These are phyloP conservation scores for Halichondria panicea DNA, from an alignment of 37 sponge, comb jelly and placozoan genomes.

Conservation along the genomic window DNA sequence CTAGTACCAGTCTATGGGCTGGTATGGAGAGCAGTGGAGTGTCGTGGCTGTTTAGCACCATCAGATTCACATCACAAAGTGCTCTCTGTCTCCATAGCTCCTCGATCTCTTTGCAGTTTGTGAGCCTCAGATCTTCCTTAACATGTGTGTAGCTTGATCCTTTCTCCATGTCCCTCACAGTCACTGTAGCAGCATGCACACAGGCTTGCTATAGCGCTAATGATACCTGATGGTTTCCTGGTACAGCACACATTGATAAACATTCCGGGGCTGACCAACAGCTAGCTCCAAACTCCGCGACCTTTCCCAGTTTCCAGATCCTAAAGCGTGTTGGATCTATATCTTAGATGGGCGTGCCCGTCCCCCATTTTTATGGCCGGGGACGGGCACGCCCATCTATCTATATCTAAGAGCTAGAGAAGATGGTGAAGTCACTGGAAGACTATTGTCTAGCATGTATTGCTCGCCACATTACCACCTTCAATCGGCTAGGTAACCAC, in stretches of 20 bases:
- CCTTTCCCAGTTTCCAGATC: neutral
- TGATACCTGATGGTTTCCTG: too few species aligned
- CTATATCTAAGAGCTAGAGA: neutral
- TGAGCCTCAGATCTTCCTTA: constrained; percentile 34
- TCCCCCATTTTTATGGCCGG: neutral
- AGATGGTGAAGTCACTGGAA: constrained; percentile 68
- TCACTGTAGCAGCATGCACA: too few species aligned
- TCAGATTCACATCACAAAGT: constrained; percentile 82
- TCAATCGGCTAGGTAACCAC: constrained; percentile 45
- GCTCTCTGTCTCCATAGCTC: constrained; percentile 63
- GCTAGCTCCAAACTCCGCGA: neutral
- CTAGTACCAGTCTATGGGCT: constrained; percentile 78
- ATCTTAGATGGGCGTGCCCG: neutral
- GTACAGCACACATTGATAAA: too few species aligned
- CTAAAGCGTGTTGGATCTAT: neutral
- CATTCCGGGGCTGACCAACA: too few species aligned
- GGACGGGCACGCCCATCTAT: neutral
- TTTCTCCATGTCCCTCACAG: neutral
- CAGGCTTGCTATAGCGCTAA: too few species aligned
- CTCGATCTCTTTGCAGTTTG: constrained; percentile 33
- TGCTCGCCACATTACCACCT: constrained; percentile 34
- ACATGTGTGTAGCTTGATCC: constrained; percentile 15
- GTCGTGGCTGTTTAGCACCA: constrained; percentile 30
- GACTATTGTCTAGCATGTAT: constrained; percentile 68
- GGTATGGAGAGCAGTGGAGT: constrained; percentile 38